A percentile compares a stretch with the other conserved stretches of the same genome.
Conservation (phyloP, 2,888 invertebrate genomes). For the Noctuana brunneofusca region DNA sequence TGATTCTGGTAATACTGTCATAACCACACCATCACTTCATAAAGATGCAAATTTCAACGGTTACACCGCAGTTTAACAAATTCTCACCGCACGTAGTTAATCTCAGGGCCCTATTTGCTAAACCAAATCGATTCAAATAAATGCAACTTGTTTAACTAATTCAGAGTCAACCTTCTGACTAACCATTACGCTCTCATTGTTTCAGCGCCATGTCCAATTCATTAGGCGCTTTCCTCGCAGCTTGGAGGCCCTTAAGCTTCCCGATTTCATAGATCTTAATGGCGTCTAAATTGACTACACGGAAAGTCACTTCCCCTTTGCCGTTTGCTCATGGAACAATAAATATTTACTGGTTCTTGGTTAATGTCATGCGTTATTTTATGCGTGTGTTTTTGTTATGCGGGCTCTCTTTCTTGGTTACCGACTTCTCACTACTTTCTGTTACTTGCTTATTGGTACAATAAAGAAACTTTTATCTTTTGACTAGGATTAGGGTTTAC, state of each 20-base stretch:
- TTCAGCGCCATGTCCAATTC: conserved; percentile 28
- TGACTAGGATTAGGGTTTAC: no score
- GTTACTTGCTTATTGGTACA: neutral
- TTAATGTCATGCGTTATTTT: conserved; percentile 25
- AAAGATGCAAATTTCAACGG: no score
- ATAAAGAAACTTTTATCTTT: no score
- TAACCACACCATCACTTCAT: no score
- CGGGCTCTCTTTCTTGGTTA: neutral
- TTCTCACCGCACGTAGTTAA: no score
- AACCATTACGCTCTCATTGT: conserved; percentile 7
- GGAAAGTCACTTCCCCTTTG: conserved; percentile 45
- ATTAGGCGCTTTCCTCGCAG: conserved; percentile 27
- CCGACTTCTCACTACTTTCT: neutral
- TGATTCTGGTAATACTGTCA: no score
- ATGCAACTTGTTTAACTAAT: neutral
- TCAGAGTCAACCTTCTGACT: neutral
- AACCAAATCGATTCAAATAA: neutral
- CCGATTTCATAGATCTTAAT: conserved; percentile 43
- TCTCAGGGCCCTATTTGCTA: no score
- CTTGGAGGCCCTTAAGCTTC: conserved; percentile 29
- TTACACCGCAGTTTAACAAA: no score
- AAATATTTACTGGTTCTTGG: conserved; percentile 34
- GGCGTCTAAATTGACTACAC: conserved; percentile 44
- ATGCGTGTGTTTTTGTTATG: neutral
- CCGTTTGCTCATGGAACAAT: conserved; percentile 34